Conservation (phyloP, 2,797 vertebrate species). For the Spizella passerina region DNA sequence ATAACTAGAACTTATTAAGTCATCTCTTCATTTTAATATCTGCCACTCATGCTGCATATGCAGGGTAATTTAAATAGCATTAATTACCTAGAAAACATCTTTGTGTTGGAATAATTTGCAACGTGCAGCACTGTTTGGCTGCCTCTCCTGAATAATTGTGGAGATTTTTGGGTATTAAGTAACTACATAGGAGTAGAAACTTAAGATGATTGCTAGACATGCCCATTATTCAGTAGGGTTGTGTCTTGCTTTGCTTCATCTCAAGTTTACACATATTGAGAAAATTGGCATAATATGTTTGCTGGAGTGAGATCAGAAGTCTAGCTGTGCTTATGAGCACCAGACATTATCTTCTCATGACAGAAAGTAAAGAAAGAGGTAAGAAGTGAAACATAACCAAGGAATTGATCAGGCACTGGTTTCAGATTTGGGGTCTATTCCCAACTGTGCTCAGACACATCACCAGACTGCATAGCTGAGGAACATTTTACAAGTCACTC, state of each 20-base stretch:
- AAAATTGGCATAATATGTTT: neutral
- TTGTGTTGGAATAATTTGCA: neutral
- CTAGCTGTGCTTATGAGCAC: neutral
- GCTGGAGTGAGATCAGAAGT: neutral
- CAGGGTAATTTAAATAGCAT: neutral
- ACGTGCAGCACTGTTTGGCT: neutral
- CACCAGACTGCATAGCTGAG: neutral
- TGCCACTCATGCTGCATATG: neutral
- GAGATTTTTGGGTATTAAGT: neutral
- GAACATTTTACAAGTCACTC: neutral
- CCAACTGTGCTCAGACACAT: neutral
- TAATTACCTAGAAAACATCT: slow-evolving; percentile 12
- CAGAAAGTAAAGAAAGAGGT: neutral
- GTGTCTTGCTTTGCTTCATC: neutral
- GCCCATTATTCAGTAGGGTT: neutral
- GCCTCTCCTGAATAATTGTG: neutral
- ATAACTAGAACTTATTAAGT: slow-evolving; percentile 5
- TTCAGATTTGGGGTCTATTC: neutral
- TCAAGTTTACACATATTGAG: neutral
- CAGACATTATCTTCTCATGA: neutral
- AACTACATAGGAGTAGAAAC: neutral
- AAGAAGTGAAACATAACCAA: neutral
- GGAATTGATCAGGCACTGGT: neutral
- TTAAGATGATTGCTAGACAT: neutral
- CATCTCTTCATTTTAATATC: slow-evolving; percentile 9